Evolutionary conservation across 2,888 invertebrate genomes (phyloP), one percentile per base, ranked within the genome.

Genomic region (Tethea ocularis): DNA sequence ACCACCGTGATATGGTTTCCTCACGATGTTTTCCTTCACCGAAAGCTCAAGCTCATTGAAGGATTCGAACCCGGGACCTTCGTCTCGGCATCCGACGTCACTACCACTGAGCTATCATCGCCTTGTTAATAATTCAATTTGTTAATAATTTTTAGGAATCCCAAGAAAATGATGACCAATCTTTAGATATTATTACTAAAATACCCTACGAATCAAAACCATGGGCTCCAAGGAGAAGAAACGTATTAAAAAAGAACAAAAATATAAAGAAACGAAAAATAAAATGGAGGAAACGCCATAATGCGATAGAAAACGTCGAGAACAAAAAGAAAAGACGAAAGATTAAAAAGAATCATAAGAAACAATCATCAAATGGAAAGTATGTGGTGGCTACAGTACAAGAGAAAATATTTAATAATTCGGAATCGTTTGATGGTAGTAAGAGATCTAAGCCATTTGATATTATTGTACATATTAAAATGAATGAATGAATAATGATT

Each of bases 391-490:
- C 53, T 0, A 15, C 29, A 0, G 23, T 57, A 0, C 61, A 52
- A 24, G 62, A 69, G 56, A 67, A 66, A n/a, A 63, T 62, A 10
- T 55, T 52, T 8, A 67, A 61, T 0, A 66, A 63, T 6, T 57
- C 22, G 0, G 24, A 41, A 0, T 68, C 67, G 0, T 22, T 33
- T 0, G 51, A 20, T 0, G 17, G 13, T 0, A 15, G 11, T 13
- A 57, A n/a, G 11, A 61, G 26, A 5, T 68, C 71, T 23, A 74
- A 78, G 52, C 84, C 84, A 2, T 78, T 84, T 0, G 86, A 86
- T 61, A 85, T 86, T 52, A 78, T 83, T 60, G 83, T 86, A 59
- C 85, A 86, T 62, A 86, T 86, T 68, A 84, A 84, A 79, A 81
- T 86, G 82, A 78, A 74, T 86, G 82, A 78, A 74, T 54, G 79